phyloP scores from a whole-genome alignment of 2,113 vertebrate species.

The Tympanuchus pallidicinctus region DNA sequence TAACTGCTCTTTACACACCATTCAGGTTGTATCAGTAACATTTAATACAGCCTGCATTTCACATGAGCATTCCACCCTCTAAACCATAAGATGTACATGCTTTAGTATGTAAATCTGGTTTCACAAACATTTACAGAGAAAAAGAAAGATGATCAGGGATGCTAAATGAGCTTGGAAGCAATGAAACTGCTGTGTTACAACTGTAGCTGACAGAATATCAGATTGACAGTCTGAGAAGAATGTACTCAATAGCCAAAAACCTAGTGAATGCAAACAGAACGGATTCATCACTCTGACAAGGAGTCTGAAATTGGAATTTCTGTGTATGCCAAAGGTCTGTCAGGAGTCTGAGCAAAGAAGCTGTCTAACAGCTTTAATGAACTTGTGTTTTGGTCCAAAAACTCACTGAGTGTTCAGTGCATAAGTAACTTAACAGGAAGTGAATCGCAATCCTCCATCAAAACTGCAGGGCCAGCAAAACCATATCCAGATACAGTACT shows the following conservation, averaged over 20 bases:
- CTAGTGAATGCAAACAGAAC: not conserved
- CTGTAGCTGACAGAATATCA: not conserved
- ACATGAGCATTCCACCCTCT: not conserved
- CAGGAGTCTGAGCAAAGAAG: not conserved
- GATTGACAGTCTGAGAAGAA: not conserved
- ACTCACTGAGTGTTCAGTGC: not conserved
- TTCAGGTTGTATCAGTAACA: not conserved
- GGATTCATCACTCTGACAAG: not conserved
- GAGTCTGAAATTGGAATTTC: not conserved
- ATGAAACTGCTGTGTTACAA: not conserved
- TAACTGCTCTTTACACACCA: not conserved
- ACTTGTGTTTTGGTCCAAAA: not conserved
- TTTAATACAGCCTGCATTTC: not conserved
- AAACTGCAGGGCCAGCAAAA: not conserved
- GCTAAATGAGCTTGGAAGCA: not conserved
- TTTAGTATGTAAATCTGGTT: not conserved
- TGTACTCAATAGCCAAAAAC: not conserved
- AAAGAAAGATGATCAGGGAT: not conserved
- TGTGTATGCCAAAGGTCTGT: not conserved
- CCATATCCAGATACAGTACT: accelerated
- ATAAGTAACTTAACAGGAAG: not conserved
- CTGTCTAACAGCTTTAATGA: not conserved
- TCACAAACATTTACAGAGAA: not conserved
- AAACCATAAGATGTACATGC: not conserved
- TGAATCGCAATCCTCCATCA: not conserved